Percentiles rank a stretch among this genome's conserved stretches.
These are phyloP conservation scores for Andricus curvator DNA, from an alignment of 2,888 invertebrate genomes.

Conservation along the genomic window DNA sequence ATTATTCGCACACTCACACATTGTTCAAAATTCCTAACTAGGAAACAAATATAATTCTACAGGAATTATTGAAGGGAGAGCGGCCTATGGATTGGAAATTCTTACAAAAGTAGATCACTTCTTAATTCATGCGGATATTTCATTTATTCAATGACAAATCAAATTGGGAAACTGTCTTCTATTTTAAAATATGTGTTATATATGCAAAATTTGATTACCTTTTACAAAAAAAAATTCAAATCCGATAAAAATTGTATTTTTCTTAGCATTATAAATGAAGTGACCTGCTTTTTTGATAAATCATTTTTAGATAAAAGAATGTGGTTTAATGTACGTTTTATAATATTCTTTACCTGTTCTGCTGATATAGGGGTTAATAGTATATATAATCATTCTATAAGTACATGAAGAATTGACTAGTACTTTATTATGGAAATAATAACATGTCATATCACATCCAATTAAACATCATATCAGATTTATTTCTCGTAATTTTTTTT, in stretches of 20 bases:
- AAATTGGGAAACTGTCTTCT: neutral
- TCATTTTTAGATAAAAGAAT: neutral
- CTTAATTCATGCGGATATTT: neutral
- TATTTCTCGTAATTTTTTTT: neutral
- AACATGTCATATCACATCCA: neutral
- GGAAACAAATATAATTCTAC: neutral
- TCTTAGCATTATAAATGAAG: neutral
- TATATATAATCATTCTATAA: neutral
- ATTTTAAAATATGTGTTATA: neutral
- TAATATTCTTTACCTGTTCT: neutral
- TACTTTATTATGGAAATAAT: constrained; percentile 2
- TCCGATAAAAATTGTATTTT: too few species aligned
- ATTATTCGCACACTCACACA: constrained; percentile 62
- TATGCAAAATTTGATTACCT: too few species aligned
- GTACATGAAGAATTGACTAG: neutral
- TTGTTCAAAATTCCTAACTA: constrained; percentile 50
- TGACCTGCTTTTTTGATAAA: neutral
- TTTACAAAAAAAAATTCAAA: too few species aligned
- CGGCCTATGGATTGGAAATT: neutral
- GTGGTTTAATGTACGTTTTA: neutral
- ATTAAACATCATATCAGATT: neutral
- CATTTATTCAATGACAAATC: neutral
- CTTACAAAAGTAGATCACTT: neutral
- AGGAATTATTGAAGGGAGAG: neutral
- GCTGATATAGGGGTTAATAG: neutral